Percentiles rank a stretch among this genome's conserved stretches.
These are phyloP conservation scores for Manduca sexta DNA, from an alignment of 1,140 invertebrate species.

Conservation along the genomic window DNA sequence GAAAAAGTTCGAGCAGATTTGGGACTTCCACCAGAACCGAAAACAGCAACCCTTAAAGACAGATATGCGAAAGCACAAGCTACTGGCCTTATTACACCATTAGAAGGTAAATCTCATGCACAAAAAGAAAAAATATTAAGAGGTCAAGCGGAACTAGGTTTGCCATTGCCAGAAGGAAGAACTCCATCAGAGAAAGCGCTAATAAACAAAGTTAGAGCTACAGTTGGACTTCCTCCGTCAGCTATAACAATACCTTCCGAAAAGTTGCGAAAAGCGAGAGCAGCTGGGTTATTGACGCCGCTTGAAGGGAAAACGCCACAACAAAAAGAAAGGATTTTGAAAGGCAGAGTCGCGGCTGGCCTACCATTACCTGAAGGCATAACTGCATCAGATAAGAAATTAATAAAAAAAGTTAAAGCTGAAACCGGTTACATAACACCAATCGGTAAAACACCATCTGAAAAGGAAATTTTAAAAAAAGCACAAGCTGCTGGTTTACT, in stretches of 20 bases:
- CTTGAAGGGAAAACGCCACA: constrained; percentile 25
- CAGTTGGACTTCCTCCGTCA: constrained; percentile 5
- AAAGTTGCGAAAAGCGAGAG: constrained; percentile 9
- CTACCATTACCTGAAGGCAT: constrained; percentile 26
- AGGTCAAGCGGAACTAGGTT: constrained; percentile 8
- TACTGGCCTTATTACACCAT: constrained; percentile 2
- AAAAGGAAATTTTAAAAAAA: constrained; percentile 16
- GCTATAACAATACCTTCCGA: constrained; percentile 11
- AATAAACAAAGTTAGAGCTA: constrained; percentile 13
- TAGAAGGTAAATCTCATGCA: constrained; percentile 14
- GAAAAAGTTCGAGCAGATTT: constrained; percentile 26
- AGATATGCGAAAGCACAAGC: constrained; percentile 3
- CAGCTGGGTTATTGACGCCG: constrained; percentile 21
- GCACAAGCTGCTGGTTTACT: constrained; percentile 14
- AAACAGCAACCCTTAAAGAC: constrained; percentile 5
- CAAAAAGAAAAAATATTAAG: constrained; percentile 22
- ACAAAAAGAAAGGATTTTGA: constrained; percentile 31
- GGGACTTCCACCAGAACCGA: constrained; percentile 26
- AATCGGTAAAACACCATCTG: constrained; percentile 26
- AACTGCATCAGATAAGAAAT: constrained; percentile 24
- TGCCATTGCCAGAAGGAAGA: constrained; percentile 20
- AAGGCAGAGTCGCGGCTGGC: constrained; percentile 17
- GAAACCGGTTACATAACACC: constrained; percentile 26
- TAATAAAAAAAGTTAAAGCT: constrained; percentile 19
- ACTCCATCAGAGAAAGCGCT: constrained; percentile 24